Base-by-base conservation (phyloP, 2,888 invertebrate genomes). In the Dascillus cervinus region DNA sequence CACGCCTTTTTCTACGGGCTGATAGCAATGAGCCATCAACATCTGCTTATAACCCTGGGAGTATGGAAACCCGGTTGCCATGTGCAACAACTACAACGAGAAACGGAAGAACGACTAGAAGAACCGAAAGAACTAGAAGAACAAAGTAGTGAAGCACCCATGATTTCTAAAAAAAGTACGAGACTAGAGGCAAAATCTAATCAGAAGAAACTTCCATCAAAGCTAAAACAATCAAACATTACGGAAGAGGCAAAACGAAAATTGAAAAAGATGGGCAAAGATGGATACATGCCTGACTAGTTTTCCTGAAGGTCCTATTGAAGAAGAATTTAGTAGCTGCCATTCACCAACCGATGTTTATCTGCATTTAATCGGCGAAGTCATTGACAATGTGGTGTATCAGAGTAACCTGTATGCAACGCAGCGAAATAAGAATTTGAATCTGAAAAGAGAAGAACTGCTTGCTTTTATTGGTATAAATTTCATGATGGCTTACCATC, bases 331-430 rank as follows among this genome's bases (percentile, higher is more conserved):
- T 22, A 17, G 11, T 15, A 12, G 22, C 15, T 24, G 28, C 9
- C 3, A 26, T 9, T 13, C 17, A n/a, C 32, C 37, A 11, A 37
- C 37, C 17, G 33, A 37, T 20, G 26, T 39, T 20, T 36, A 32
- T 14, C 9, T 34, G 19, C 37, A 27, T 20, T 13, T 26, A 11
- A 10, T 27, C 9, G 34, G 29, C 11, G 9, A 30, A 14, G 15
- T 14, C 11, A 19, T 32, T 13, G 41, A 35, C n/a, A 26, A 34
- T 27, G 34, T 36, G 15, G 32, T 32, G 10, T 37, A 22, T 29
- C 34, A 37, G 19, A 35, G 23, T 19, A 35, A 33, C 27, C 28
- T 37, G 23, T 37, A 40, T 24, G 29, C 27, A 11, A 30, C 23
- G 9, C 37, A 40, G 11, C 14, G 23, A 27, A 15, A 17, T 15